Evolutionary conservation across 30 jellyfish, hydroid and myxozoan species (phyloP).

Genomic region (Nemopilema nomurai): DNA sequence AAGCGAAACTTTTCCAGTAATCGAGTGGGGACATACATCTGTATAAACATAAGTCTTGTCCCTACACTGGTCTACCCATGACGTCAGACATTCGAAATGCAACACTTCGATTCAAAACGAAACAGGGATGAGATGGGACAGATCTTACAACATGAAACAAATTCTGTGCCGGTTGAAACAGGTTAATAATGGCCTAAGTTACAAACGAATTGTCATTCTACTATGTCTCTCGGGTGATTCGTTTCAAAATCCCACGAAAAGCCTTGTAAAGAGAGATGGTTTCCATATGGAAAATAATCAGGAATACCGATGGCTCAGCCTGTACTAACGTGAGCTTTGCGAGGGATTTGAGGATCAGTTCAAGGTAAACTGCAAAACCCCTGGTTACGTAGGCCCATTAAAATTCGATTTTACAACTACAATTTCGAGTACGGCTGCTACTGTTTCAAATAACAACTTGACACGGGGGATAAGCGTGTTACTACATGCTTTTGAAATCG

Average conservation of each 20-base stretch:
- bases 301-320: not conserved
- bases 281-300: not conserved
- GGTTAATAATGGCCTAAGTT: too few species aligned
- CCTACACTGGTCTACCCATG: too few species aligned
- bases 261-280: not conserved
- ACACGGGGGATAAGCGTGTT: not conserved
- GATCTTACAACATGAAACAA: too few species aligned
- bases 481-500: not conserved
- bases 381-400: not conserved
- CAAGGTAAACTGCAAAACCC: not conserved
- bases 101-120: too few species aligned
- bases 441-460: not conserved
- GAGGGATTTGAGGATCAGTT: not conserved
- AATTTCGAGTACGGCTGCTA: not conserved
- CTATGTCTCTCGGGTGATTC: too few species aligned
- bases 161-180: too few species aligned
- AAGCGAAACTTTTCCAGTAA: too few species aligned
- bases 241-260: not conserved
- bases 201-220: too few species aligned
- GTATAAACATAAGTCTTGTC: too few species aligned
- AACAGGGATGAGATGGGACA: too few species aligned
- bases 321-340: not conserved
- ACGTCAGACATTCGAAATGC: too few species aligned
- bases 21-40: too few species aligned
- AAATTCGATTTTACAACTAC: not conserved